These are phyloP conservation scores for Arizona elegans DNA, from an alignment of 2,113 vertebrate genomes.

Conservation along the genomic window DNA sequence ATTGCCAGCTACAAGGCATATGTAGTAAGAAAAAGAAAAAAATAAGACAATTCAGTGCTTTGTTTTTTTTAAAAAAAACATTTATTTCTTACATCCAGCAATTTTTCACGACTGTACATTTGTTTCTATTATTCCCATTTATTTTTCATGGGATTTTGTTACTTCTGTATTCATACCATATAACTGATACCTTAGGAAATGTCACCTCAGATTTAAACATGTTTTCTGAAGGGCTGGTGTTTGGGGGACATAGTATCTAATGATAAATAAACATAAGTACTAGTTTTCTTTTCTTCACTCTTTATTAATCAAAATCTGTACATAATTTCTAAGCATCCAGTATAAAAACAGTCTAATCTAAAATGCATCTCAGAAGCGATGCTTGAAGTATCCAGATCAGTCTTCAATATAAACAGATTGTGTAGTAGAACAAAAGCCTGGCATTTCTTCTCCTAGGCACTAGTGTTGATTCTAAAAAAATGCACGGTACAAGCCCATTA, in stretches of 20 bases:
- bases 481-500: background rate
- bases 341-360: background rate
- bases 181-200: background rate
- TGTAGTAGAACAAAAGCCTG: constrained; percentile 17
- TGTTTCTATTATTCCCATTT: background rate
- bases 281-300: background rate
- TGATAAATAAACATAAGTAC: background rate
- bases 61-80: background rate
- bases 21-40: background rate
- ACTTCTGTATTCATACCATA: background rate
- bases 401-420: constrained; percentile 16
- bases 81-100: background rate
- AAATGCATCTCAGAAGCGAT: background rate
- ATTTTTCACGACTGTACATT: background rate
- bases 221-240: background rate
- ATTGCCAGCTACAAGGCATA: background rate
- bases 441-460: constrained; percentile 40
- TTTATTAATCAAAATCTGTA: background rate
- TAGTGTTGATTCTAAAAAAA: constrained; percentile 52
- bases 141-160: background rate
- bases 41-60: background rate
- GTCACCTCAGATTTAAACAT: background rate
- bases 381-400: background rate
- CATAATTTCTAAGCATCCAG: background rate
- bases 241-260: background rate